phyloP scores from a whole-genome alignment of 2,888 invertebrate species.

The Phorcus lineatus region DNA sequence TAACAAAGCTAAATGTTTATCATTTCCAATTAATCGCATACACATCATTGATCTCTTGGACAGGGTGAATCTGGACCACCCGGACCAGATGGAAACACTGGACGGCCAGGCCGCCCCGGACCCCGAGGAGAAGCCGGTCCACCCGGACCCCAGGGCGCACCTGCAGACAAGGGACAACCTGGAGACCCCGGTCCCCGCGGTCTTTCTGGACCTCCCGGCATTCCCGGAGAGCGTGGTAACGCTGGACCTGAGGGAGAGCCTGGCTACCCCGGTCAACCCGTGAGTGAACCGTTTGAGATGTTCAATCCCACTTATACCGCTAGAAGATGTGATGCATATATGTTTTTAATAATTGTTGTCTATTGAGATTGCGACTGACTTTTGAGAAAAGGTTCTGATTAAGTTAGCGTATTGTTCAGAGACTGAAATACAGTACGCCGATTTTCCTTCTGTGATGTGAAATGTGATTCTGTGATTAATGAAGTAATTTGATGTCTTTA shows the following conservation, averaged over 20 bases:
- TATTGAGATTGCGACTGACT: too few species aligned
- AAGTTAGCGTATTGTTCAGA: too few species aligned
- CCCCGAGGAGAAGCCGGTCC: constrained; percentile 53
- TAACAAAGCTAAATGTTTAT: background rate
- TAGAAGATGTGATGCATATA: too few species aligned
- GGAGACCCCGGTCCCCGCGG: constrained; percentile 61
- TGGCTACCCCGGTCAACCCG: constrained; percentile 54
- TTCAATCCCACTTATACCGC: too few species aligned
- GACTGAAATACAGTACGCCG: too few species aligned
- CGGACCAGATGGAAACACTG: constrained; percentile 69
- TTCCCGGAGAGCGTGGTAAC: constrained; percentile 53
- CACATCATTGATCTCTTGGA: background rate
- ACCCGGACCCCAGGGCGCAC: constrained; percentile 53
- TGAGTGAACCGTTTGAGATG: constrained; percentile 38
- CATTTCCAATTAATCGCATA: background rate
- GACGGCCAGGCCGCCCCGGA: constrained; percentile 66
- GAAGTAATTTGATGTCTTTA: too few species aligned
- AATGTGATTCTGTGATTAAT: too few species aligned
- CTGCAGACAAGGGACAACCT: constrained; percentile 51
- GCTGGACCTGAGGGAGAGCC: constrained; percentile 73
- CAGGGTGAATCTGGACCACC: constrained; percentile 81
- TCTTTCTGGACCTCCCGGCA: constrained; percentile 54
- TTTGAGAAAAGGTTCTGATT: too few species aligned
- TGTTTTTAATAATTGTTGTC: too few species aligned
- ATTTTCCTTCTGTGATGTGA: too few species aligned